phyloP scores from a whole-genome alignment of 2,797 vertebrate species.

The Coreius guichenoti region DNA sequence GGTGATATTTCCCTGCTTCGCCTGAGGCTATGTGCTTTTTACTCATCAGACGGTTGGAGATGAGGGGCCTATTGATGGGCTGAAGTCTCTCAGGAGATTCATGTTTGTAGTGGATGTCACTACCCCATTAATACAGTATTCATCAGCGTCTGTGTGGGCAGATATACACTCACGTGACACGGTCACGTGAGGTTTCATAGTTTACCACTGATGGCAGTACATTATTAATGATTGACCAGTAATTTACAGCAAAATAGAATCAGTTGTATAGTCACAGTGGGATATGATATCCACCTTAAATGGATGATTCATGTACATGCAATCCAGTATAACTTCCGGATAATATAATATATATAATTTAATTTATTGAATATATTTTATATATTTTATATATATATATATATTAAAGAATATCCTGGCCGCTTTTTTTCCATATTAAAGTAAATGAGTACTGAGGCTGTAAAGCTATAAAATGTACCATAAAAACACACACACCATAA shows the following conservation, averaged over 20 bases:
- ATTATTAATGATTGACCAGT: neutral
- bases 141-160: slow-evolving; percentile 27
- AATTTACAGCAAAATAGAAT: neutral
- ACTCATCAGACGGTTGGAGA: slow-evolving; percentile 67
- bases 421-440: neutral
- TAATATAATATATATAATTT: too few species aligned
- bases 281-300: neutral
- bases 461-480: neutral
- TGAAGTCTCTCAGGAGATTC: slow-evolving; percentile 36
- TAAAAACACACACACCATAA: neutral
- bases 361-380: too few species aligned
- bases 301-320: neutral
- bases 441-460: neutral
- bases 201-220: neutral
- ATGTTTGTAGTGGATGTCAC: slow-evolving; percentile 28
- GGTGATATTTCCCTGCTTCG: slow-evolving; percentile 69
- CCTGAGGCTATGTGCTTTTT: slow-evolving; percentile 82
- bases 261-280: neutral
- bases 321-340: neutral
- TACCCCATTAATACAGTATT: slow-evolving; percentile 42
- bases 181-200: neutral
- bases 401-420: neutral
- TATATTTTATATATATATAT: too few species aligned
- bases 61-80: slow-evolving; percentile 56
- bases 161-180: neutral